Conservation (phyloP, 1,140 invertebrate genomes). For the Diprion similis region DNA sequence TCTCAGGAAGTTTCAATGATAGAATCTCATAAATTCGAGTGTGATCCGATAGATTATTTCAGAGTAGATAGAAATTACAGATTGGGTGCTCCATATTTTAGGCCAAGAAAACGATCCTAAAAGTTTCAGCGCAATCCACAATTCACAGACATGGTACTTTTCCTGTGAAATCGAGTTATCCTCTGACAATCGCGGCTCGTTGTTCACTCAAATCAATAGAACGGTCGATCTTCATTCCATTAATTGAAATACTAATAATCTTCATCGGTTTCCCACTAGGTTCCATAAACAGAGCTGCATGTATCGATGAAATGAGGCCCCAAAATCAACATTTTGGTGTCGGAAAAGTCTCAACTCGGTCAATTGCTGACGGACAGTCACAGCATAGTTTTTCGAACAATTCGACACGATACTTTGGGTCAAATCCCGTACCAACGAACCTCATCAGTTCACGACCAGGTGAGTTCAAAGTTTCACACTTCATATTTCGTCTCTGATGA, state of each 20-base stretch:
- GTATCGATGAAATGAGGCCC: slow-evolving; percentile 71
- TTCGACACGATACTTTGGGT: slow-evolving; percentile 75
- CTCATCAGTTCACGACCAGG: slow-evolving; percentile 80
- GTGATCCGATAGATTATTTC: too few species aligned
- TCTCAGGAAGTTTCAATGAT: too few species aligned
- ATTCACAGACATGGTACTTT: too few species aligned
- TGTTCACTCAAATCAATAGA: background rate
- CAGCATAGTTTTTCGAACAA: slow-evolving; percentile 86
- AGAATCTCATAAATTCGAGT: too few species aligned
- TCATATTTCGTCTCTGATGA: slow-evolving; percentile 10
- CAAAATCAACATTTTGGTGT: slow-evolving; percentile 61
- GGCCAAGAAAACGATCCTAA: too few species aligned
- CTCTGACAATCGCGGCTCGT: too few species aligned
- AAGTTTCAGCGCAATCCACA: too few species aligned
- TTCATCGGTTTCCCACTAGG: slow-evolving; percentile 43
- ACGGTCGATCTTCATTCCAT: background rate
- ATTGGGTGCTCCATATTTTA: too few species aligned
- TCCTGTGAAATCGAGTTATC: too few species aligned
- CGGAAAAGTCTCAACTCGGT: slow-evolving; percentile 59
- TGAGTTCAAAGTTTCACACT: slow-evolving; percentile 45
- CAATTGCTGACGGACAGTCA: slow-evolving; percentile 83
- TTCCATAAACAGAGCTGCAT: slow-evolving; percentile 67
- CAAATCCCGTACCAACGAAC: slow-evolving; percentile 75
- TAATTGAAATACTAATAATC: background rate
- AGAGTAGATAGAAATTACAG: too few species aligned